These are phyloP conservation scores for Argya squamiceps DNA, from an alignment of 2,797 vertebrate genomes.

Conservation along the genomic window DNA sequence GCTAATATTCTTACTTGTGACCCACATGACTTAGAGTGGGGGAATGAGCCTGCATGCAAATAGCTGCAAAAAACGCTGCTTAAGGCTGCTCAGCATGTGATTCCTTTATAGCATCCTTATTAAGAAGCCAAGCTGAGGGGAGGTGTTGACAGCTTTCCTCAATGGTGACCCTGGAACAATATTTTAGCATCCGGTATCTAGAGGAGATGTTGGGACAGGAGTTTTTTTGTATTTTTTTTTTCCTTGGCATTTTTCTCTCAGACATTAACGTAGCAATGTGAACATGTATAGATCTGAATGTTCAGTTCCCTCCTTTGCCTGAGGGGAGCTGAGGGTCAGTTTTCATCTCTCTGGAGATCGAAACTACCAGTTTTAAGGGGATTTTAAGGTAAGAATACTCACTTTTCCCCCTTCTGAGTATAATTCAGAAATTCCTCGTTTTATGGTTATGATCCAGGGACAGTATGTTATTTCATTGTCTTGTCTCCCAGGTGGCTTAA, in stretches of 20 bases:
- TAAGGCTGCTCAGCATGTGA: not conserved
- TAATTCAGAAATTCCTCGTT: too few relatives aligned
- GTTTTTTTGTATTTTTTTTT: not conserved
- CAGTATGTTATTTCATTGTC: not conserved
- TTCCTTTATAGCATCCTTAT: not conserved
- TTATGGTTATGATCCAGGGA: not conserved
- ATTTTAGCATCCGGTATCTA: not conserved
- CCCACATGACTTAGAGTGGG: not conserved
- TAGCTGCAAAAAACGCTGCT: not conserved
- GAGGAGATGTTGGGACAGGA: not conserved
- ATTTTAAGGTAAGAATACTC: not conserved
- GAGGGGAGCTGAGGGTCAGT: not conserved
- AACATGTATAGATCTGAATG: not conserved
- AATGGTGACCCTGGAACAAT: fast-evolving
- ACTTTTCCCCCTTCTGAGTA: not conserved
- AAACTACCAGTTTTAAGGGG: not conserved
- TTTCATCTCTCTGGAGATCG: not conserved
- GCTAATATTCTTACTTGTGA: not conserved
- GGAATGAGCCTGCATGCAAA: not conserved
- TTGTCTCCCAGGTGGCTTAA: not conserved
- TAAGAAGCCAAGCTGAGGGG: not conserved
- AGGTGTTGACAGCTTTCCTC: not conserved
- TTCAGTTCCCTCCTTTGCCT: not conserved
- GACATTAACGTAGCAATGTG: not conserved
- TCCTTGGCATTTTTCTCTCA: not conserved